Conservation (phyloP, 2,888 invertebrate species). For the Agrotis ipsilon region DNA sequence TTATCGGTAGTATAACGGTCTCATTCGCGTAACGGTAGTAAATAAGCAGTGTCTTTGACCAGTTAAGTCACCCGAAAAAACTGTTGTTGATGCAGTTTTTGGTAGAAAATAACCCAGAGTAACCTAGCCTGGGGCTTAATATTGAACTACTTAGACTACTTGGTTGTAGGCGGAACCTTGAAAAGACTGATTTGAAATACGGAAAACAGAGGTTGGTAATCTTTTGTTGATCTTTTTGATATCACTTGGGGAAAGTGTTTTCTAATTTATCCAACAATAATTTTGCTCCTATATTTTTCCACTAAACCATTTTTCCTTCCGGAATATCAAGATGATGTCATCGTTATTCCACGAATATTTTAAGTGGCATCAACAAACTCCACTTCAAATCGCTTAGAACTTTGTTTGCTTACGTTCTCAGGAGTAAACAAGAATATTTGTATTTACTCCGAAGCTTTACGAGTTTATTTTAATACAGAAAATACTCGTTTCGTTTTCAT, state of each 20-base stretch:
- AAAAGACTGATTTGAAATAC: conserved; percentile 2
- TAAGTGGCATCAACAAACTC: conserved; percentile 43
- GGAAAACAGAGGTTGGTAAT: neutral
- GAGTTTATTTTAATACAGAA: conserved; percentile 25
- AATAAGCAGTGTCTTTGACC: conserved; percentile 25
- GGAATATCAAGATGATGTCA: conserved; percentile 38
- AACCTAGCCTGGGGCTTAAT: neutral
- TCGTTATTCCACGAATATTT: conserved; percentile 45
- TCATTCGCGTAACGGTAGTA: conserved; percentile 29
- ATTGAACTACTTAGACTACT: neutral
- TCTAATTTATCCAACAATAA: conserved; percentile 1
- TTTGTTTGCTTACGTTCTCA: conserved; percentile 40
- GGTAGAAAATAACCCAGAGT: neutral
- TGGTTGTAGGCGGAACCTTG: neutral
- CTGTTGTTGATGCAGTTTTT: conserved; percentile 6
- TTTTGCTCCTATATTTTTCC: conserved; percentile 2
- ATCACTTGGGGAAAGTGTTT: conserved; percentile 1
- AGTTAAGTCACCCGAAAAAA: neutral
- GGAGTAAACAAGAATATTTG: conserved; percentile 39
- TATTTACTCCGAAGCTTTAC: conserved; percentile 24
- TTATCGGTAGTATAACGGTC: conserved; percentile 21
- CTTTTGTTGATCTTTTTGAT: neutral
- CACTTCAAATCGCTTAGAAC: conserved; percentile 35
- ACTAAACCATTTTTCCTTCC: conserved; percentile 12
- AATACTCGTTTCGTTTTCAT: conserved; percentile 17